Evolutionary conservation across 2,797 vertebrate species (phyloP), one percentile per base, ranked within the genome.

Genomic region (Taenioides sp.): DNA sequence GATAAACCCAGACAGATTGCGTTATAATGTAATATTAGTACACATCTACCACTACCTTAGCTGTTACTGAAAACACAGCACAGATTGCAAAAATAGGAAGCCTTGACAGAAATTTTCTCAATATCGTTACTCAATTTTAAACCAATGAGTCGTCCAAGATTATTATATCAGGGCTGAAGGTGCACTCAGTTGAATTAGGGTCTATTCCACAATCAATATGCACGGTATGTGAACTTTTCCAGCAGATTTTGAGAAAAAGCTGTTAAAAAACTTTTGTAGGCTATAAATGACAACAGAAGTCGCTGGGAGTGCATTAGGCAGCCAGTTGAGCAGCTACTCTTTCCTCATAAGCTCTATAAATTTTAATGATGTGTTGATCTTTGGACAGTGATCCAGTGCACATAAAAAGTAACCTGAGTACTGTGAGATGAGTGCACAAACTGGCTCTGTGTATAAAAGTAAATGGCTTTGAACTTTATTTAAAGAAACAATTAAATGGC

Each of bases 301-400:
- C 40, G 16, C 40, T 49, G 37, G 71, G 67, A 72, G 72, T 64
- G 37, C 58, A 67, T 34, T 64, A 34, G 40, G 49, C 49, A 2
- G 58, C 10, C 71, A 68, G 67, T 65, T 61, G 65, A 69, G 61
- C 22, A 50, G 70, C 34, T 64, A 49, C 12, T 43, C 73, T 70
- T 70, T 37, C 59, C 65, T 57, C 50, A 23, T 3, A 25, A 50
- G 40, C 70, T 58, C 69, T 50, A 73, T 73, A 72, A 82, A 80
- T 49, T 47, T 79, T 81, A 66, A 76, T 58, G 58, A 67, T 50
- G 73, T 74, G 73, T 74, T 72, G 43, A 63, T 69, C 63, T 74
- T 71, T 77, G 64, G 70, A 82, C 57, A 72, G 71, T 77, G 70
- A 79, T 70, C 69, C 43, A 0, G 34, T 59, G 25, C 60, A 76